phyloP scores from a whole-genome alignment of 2,797 vertebrate species.

The Oophaga sylvatica region DNA sequence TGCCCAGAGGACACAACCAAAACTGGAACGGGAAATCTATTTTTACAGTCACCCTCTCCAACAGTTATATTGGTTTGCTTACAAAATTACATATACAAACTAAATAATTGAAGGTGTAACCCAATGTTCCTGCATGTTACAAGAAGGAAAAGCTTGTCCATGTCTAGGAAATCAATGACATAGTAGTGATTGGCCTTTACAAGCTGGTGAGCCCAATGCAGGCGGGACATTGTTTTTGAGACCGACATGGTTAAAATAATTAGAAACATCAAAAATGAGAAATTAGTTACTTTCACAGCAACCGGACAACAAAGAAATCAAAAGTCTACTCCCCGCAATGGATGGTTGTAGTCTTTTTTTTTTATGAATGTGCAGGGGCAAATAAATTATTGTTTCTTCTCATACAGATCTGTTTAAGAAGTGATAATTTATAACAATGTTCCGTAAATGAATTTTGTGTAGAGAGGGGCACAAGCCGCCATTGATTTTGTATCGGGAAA shows the following conservation, averaged over 20 bases:
- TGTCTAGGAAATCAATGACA: not conserved
- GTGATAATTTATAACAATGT: too few relatives aligned
- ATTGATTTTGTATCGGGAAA: too few relatives aligned
- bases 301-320: not conserved
- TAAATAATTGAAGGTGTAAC: not conserved
- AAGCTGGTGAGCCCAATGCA: not conserved
- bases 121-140: not conserved
- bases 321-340: not conserved
- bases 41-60: not conserved
- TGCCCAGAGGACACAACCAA: not conserved
- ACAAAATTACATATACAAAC: not conserved
- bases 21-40: not conserved
- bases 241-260: not conserved
- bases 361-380: not conserved
- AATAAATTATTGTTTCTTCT: not conserved
- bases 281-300: not conserved
- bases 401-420: not conserved
- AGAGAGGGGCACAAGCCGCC: too few relatives aligned
- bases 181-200: not conserved
- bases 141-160: not conserved
- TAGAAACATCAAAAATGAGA: not conserved
- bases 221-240: not conserved
- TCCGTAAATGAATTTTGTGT: too few relatives aligned
- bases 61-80: not conserved
- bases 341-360: too few relatives aligned